Conservation (phyloP, 2,888 invertebrate species). For the Amiota mariae region DNA sequence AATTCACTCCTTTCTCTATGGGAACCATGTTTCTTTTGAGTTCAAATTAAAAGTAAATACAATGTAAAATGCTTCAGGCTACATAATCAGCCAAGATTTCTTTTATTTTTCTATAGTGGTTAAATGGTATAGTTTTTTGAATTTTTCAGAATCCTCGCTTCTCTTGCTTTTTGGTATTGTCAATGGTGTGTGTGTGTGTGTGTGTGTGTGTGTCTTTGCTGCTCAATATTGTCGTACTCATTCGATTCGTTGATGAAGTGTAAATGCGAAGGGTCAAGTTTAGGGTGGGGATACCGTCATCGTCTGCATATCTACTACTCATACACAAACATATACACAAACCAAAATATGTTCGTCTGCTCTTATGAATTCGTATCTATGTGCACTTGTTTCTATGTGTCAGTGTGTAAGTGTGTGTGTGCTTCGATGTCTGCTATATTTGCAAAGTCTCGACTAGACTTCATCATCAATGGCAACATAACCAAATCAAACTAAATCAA, state of each 20-base stretch:
- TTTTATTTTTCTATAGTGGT: constrained; percentile 15
- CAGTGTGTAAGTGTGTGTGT: constrained; percentile 37
- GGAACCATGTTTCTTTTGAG: not conserved
- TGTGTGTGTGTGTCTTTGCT: too few species aligned
- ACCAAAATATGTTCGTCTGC: not conserved
- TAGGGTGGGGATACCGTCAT: constrained; percentile 47
- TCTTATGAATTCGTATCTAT: constrained; percentile 15
- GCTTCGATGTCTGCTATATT: not conserved
- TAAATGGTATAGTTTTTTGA: too few species aligned
- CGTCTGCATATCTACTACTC: not conserved
- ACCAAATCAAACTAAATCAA: constrained; percentile 39
- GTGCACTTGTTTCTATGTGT: constrained; percentile 34
- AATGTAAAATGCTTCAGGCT: not conserved
- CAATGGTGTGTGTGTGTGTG: too few species aligned
- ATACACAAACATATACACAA: too few species aligned
- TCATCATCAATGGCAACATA: constrained; percentile 45
- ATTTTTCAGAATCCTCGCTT: not conserved
- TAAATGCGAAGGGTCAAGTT: constrained; percentile 64
- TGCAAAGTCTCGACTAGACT: constrained; percentile 14
- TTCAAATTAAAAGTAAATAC: not conserved
- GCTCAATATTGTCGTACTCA: too few species aligned
- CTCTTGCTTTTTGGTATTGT: not conserved
- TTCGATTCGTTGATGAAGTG: constrained; percentile 53
- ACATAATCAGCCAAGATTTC: not conserved
- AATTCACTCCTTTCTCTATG: not conserved